Percentiles rank a stretch among this genome's conserved stretches.
phyloP scores from a whole-genome alignment of 2,797 vertebrate species.

The Microchirus variegatus region DNA sequence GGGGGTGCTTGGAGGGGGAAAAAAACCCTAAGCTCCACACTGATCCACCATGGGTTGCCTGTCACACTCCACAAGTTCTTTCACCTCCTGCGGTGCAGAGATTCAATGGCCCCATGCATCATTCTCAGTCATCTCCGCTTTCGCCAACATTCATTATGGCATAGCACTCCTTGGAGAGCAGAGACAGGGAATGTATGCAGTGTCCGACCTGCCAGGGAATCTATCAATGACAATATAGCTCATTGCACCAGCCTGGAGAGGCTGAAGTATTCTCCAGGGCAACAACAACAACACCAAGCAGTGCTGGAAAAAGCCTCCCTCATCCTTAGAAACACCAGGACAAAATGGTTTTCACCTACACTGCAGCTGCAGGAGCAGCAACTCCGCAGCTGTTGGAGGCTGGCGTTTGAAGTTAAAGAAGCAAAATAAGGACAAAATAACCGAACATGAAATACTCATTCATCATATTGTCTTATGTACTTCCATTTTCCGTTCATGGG shows the following conservation, averaged over 20 bases:
- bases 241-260: slow-evolving; percentile 54
- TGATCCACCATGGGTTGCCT: slow-evolving; percentile 56
- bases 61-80: slow-evolving; percentile 66
- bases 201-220: slow-evolving; percentile 64
- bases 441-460: slow-evolving; percentile 48
- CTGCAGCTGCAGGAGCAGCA: slow-evolving; percentile 1
- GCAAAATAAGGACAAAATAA: slow-evolving; percentile 37
- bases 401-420: slow-evolving; percentile 13
- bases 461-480: slow-evolving; percentile 58
- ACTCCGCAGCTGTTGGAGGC: slow-evolving; percentile 1
- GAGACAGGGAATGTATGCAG: slow-evolving; percentile 57
- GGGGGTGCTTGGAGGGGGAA: slow-evolving; percentile 23
- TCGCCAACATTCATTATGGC: slow-evolving; percentile 64
- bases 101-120: slow-evolving; percentile 68
- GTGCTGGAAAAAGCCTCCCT: slow-evolving; percentile 26
- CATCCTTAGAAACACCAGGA: slow-evolving; percentile 9
- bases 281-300: slow-evolving; percentile 49
- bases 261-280: slow-evolving; percentile 56
- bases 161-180: slow-evolving; percentile 59
- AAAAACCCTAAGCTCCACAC: slow-evolving; percentile 46
- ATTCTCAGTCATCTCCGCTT: slow-evolving; percentile 61
- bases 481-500: slow-evolving; percentile 68
- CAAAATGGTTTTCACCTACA: slow-evolving; percentile 17
- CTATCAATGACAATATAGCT: slow-evolving; percentile 77
- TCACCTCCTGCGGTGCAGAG: slow-evolving; percentile 59